Base-by-base conservation (phyloP, 2,113 vertebrate genomes). In the Octodon degus region DNA sequence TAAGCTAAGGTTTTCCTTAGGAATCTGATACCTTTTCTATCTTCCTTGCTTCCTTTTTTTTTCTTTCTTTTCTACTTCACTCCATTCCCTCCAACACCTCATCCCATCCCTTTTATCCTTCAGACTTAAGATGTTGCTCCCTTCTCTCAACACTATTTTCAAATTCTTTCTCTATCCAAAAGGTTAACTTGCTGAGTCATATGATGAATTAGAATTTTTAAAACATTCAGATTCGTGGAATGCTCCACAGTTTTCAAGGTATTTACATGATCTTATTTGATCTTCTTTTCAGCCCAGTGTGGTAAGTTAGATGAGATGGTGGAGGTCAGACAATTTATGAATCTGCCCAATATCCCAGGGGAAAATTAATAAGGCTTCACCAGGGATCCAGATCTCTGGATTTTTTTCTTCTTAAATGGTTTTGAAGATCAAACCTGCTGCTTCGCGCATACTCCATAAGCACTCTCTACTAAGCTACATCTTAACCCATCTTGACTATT, bases 171-270 rank as follows among this genome's bases (percentile, higher is more conserved):
- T 90, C 27, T 87, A 63, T 86, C 58, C 68, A 77, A 94, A 94
- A 34, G 13, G 4, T 58, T 68, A 82, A 81, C 34, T 76, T 94
- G 43, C 34, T 62, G 34, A 53, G 32, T 67, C 47, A 81, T 86
- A 76, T 72, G 74, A 89, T 25, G 40, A 92, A 55, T 91, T 55
- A 94, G 91, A 86, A 82, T 85, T 91, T 89, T 80, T 60, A 76
- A 92, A 92, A 58, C 34, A 34, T 40, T 93, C n/a, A 58, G 79
- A 62, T 79, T 50, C 88, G 7, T 92, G 40, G 40, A 94, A 25
- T 82, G 50, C 9, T 86, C 80, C 74, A 72, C 37, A 70, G 30
- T 90, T 92, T 80, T 68, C 77, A 85, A 76, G 7, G 37, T 91
- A 27, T 91, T 84, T 55, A 13, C 24, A 27, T 70, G 34, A 63